A percentile compares a stretch with the other conserved stretches of the same genome.
Evolutionary conservation across 1,140 invertebrate species (phyloP).

Genomic region (Ceratosolen fusciceps): DNA sequence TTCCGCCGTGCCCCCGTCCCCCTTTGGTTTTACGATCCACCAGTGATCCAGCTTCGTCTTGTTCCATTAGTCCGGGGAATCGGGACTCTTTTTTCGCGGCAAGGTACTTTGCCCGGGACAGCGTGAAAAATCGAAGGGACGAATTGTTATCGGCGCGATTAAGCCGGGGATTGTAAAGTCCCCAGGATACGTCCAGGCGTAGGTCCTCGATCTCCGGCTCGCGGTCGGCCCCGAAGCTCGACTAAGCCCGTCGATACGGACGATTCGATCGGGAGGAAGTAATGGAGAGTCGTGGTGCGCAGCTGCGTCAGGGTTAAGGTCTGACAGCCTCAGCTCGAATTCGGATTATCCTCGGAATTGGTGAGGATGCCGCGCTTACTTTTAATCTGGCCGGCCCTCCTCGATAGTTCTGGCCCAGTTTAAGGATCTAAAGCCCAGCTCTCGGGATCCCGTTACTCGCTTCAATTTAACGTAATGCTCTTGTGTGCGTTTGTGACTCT

Average conservation of each 20-base stretch:
- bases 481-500: neutral
- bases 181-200: neutral
- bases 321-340: neutral
- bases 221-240: conserved; percentile 23
- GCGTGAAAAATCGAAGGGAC: too few species aligned
- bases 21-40: conserved; percentile 53
- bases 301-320: conserved; percentile 2
- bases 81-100: neutral
- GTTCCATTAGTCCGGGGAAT: conserved; percentile 25
- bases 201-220: neutral
- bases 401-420: neutral
- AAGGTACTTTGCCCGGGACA: neutral
- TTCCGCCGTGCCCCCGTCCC: too few species aligned
- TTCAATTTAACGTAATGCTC: neutral
- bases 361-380: neutral
- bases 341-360: neutral
- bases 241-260: conserved; percentile 32
- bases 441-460: neutral
- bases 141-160: neutral
- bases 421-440: too few species aligned
- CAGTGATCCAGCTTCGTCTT: conserved; percentile 13
- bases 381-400: neutral
- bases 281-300: conserved; percentile 6
- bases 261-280: conserved; percentile 32
- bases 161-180: conserved; percentile 12